A percentile compares a stretch with the other conserved stretches of the same genome.
Conservation (phyloP, 2,797 vertebrate genomes). For the Arvicola amphibius region DNA sequence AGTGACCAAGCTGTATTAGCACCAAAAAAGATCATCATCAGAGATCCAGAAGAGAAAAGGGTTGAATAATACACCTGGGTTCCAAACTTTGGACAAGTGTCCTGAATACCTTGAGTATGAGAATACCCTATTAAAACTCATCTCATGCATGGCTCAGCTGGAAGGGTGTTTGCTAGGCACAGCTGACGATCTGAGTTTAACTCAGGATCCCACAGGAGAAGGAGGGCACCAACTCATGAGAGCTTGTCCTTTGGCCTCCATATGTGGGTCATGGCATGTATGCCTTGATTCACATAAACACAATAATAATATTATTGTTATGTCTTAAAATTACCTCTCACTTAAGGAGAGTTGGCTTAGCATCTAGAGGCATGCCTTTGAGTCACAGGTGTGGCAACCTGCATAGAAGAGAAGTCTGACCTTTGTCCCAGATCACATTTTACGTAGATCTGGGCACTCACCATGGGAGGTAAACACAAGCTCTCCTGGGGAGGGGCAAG, state of each 20-base stretch:
- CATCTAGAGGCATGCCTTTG: not conserved
- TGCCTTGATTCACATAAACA: not conserved
- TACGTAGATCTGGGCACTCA: not conserved
- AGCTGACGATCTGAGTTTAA: not conserved
- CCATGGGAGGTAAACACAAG: not conserved
- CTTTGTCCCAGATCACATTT: not conserved
- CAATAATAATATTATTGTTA: not conserved
- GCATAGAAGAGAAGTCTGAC: not conserved
- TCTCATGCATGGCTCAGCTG: not conserved
- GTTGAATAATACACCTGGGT: not conserved
- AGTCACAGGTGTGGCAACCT: not conserved
- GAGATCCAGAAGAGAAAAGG: not conserved
- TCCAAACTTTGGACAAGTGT: not conserved
- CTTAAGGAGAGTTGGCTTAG: not conserved
- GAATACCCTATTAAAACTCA: not conserved
- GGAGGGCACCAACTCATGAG: not conserved
- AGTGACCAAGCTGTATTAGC: not conserved
- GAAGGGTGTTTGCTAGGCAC: not conserved
- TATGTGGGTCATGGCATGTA: not conserved
- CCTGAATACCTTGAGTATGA: not conserved
- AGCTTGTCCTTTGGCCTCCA: not conserved
- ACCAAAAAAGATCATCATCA: not conserved
- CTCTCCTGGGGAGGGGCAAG: not conserved
- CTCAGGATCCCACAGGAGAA: not conserved
- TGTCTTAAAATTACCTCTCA: not conserved